These are phyloP conservation scores for Cettia cetti DNA, from an alignment of 2,113 vertebrate species.

Conservation along the genomic window DNA sequence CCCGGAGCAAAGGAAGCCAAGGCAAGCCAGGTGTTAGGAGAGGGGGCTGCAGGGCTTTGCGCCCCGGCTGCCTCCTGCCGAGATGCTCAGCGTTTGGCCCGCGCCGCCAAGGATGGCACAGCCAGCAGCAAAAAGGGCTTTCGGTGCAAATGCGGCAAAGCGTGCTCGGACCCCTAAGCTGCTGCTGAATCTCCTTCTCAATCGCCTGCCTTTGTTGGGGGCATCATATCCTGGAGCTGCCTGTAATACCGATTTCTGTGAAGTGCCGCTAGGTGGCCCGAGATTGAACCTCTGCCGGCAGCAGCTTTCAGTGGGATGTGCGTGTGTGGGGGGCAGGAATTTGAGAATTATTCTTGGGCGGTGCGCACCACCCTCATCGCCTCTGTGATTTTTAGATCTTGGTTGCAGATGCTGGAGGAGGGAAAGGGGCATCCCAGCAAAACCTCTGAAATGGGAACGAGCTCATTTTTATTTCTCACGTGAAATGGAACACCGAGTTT, in stretches of 20 bases:
- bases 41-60: fast-evolving
- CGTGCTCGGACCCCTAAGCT: background rate
- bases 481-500: constrained; percentile 16
- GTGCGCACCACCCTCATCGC: constrained; percentile 18
- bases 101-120: background rate
- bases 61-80: background rate
- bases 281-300: background rate
- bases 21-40: background rate
- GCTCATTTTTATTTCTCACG: background rate
- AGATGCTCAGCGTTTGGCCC: background rate
- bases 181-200: background rate
- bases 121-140: background rate
- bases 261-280: constrained; percentile 42
- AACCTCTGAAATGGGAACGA: constrained; percentile 4
- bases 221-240: background rate
- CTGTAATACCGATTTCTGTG: background rate
- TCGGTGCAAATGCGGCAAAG: background rate
- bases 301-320: background rate
- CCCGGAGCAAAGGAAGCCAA: background rate
- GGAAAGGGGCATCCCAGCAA: constrained; percentile 30
- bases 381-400: constrained; percentile 25
- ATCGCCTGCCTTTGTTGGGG: background rate
- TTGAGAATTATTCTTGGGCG: constrained; percentile 29
- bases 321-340: background rate
- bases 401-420: constrained; percentile 22